Base-by-base conservation (phyloP, 1,140 invertebrate species). In the Vanessa tameamea region DNA sequence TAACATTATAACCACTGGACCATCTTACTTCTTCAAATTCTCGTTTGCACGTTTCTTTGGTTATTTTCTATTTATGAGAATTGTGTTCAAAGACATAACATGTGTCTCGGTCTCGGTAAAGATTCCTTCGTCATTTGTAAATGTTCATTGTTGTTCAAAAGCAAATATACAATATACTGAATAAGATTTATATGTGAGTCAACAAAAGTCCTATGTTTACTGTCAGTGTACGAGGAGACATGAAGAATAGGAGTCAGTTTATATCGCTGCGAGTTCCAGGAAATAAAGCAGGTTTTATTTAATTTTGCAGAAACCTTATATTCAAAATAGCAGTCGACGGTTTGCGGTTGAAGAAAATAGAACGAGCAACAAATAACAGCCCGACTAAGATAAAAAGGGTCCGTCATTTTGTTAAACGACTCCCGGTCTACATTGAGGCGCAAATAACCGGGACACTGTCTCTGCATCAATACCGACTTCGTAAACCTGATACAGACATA, bases 291-390 rank as follows among this genome's bases (percentile, higher is more conserved):
- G 72, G 77, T 76, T 76, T 80, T 73, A 81, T 87, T 89, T 87
- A 85, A 85, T 85, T 88, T 87, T 67, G 76, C 73, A 80, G 81
- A 81, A 82, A 83, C 84, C 75, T 82, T 81, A 84, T 85, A 89
- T 89, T 88, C 81, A 85, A 88, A 89, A 86, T 84, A 85, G 81
- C 76, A 80, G 80, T 82, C 77, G 76, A 84, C 80, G 77, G 87
- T 87, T 82, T 89, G 86, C 82, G 87, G 87, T 84, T 73, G 74
- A 79, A 76, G 85, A 86, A 87, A 87, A 87, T 87, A 87, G 85
- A 88, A 82, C 72, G 78, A 77, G 79, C 75, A 86, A 88, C 84
- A 87, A 86, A 87, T 87, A 83, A 82, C 79, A 78, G 69, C 75
- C 72, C 76, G 76, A 81, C 77, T 78, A 70, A 80, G 78, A 80